Conservation (phyloP, 2,888 invertebrate species). For the Teleogryllus oceanicus region DNA sequence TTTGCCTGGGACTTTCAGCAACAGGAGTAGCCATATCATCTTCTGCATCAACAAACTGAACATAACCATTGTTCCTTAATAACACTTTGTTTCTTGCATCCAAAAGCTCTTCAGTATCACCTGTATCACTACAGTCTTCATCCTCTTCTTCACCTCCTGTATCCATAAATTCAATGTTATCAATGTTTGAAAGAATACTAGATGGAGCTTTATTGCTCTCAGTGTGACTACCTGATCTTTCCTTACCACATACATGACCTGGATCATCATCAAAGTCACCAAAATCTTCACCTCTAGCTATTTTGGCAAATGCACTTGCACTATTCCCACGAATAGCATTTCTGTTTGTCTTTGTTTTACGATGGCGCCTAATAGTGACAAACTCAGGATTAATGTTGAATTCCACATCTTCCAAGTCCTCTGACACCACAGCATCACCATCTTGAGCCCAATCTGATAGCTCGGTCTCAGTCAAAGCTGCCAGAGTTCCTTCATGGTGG, state of each 20-base stretch:
- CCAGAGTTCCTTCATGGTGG: constrained; percentile 59
- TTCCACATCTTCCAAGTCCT: constrained; percentile 67
- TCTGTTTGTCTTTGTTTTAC: constrained; percentile 42
- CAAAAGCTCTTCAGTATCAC: constrained; percentile 57
- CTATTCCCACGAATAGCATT: constrained; percentile 40
- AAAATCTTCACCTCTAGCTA: constrained; percentile 48
- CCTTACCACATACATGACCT: constrained; percentile 46
- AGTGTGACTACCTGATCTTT: constrained; percentile 42
- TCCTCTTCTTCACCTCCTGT: constrained; percentile 67
- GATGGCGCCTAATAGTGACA: constrained; percentile 44
- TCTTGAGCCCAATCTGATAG: constrained; percentile 87
- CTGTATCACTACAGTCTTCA: constrained; percentile 50
- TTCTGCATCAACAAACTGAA: constrained; percentile 55
- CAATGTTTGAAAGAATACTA: constrained; percentile 36
- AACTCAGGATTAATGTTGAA: constrained; percentile 55
- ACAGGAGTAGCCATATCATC: constrained; percentile 50
- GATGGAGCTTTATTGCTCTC: constrained; percentile 46
- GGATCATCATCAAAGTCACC: constrained; percentile 42
- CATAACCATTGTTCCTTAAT: constrained; percentile 62
- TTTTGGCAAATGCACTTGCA: constrained; percentile 29
- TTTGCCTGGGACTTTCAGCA: constrained; percentile 43
- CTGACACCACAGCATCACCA: constrained; percentile 63
- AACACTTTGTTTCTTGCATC: constrained; percentile 54
- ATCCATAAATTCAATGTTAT: constrained; percentile 70
- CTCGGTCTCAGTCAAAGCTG: constrained; percentile 78